Conservation (phyloP, 2,888 invertebrate species). For the Nemapogon koenigi region DNA sequence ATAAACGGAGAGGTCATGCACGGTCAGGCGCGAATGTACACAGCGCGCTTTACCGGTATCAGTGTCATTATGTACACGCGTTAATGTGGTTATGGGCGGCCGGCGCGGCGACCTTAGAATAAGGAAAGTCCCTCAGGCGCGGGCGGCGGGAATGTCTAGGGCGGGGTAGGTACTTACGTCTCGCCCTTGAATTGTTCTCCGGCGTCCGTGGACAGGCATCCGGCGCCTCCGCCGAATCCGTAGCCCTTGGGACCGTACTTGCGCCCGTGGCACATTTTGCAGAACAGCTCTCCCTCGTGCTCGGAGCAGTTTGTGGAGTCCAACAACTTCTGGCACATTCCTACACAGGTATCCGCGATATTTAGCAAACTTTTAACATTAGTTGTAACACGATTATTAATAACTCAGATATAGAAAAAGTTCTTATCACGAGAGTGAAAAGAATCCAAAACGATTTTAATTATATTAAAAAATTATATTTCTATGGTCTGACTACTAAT, state of each 20-base stretch:
- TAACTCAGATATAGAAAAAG: too few species aligned
- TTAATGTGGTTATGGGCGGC: conserved; percentile 63
- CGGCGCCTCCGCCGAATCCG: conserved; percentile 98
- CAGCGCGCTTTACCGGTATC: conserved; percentile 54
- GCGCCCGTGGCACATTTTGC: conserved; percentile 97
- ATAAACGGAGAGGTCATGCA: conserved; percentile 66
- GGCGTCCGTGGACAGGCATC: conserved; percentile 94
- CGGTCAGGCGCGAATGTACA: conserved; percentile 63
- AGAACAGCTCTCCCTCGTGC: conserved; percentile 96
- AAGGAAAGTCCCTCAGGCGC: conserved; percentile 65
- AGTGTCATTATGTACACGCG: conserved; percentile 63
- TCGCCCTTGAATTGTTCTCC: conserved; percentile 85
- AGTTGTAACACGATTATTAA: too few species aligned
- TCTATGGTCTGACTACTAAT: too few species aligned
- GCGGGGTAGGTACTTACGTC: conserved; percentile 71
- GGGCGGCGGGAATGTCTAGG: conserved; percentile 51
- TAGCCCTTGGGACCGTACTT: conserved; percentile 98
- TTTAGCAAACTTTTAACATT: too few species aligned
- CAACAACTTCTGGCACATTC: conserved; percentile 95
- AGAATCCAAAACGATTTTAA: too few species aligned
- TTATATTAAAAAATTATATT: too few species aligned
- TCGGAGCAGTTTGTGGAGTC: conserved; percentile 98
- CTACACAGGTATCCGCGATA: conserved; percentile 49
- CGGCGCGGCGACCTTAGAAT: conserved; percentile 53
- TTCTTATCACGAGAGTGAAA: too few species aligned